These are phyloP conservation scores for Zaprionus africanus DNA, from an alignment of 1,140 invertebrate species.

Conservation along the genomic window DNA sequence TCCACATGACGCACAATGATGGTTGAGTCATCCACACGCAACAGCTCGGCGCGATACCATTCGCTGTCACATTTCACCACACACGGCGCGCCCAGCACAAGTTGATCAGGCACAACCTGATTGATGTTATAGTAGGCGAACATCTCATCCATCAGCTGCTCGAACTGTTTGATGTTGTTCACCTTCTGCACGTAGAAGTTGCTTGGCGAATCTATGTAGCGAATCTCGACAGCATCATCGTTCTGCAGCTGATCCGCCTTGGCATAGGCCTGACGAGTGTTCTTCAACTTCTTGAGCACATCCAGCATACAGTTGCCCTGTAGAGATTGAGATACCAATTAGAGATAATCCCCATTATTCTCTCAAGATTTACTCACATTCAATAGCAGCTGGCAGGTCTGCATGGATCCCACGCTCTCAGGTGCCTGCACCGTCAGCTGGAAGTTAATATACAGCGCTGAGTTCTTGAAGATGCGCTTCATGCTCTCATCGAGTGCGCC, in stretches of 20 bases:
- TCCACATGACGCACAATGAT: constrained; percentile 87
- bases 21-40: constrained; percentile 70
- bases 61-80: constrained; percentile 90
- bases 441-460: constrained; percentile 87
- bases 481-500: constrained; percentile 87
- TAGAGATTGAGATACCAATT: background rate
- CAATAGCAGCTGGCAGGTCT: constrained; percentile 88
- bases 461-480: constrained; percentile 88
- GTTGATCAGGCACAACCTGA: constrained; percentile 84
- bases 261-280: constrained; percentile 85
- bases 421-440: constrained; percentile 87
- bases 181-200: constrained; percentile 90
- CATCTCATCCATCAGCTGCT: constrained; percentile 82
- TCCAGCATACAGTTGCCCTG: constrained; percentile 84
- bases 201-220: constrained; percentile 89
- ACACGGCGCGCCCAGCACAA: constrained; percentile 88
- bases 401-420: constrained; percentile 88
- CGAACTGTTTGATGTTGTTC: constrained; percentile 86
- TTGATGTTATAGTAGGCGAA: constrained; percentile 74
- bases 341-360: constrained; percentile 69
- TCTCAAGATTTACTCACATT: constrained; percentile 65
- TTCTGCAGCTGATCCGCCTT: constrained; percentile 85
- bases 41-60: constrained; percentile 90
- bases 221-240: constrained; percentile 87
- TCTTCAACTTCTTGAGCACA: constrained; percentile 84